Percentiles rank a stretch among this genome's conserved stretches.
phyloP scores from a whole-genome alignment of 2,113 vertebrate genomes.

The Chauna torquata region DNA sequence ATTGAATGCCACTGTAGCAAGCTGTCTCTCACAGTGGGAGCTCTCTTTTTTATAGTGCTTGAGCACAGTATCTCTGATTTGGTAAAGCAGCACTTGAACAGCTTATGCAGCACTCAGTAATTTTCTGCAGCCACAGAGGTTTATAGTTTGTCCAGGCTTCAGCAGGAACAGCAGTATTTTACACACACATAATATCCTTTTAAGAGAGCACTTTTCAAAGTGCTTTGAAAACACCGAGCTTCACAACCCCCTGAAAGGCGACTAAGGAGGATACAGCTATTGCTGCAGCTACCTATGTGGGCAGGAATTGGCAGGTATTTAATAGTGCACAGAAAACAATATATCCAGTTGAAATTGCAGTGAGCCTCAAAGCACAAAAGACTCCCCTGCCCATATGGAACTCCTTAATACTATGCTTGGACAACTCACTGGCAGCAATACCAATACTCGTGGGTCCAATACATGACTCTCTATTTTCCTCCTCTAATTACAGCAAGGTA shows the following conservation, averaged over 20 bases:
- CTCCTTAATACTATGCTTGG: background rate
- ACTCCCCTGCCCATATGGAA: rapidly evolving
- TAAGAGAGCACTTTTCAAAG: background rate
- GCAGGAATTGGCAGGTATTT: background rate
- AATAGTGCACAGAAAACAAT: background rate
- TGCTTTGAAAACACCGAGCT: background rate
- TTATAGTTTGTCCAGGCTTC: background rate
- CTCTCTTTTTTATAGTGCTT: background rate
- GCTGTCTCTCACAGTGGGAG: background rate
- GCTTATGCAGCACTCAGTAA: slow-evolving; percentile 31
- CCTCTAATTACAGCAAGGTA: background rate
- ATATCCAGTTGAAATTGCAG: background rate
- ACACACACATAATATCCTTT: background rate
- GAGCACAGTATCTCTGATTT: slow-evolving; percentile 13
- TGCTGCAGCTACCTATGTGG: background rate
- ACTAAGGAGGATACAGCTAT: background rate
- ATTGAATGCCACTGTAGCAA: background rate
- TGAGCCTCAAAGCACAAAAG: background rate
- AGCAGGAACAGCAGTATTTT: background rate
- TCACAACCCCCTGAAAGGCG: background rate
- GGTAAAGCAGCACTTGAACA: background rate
- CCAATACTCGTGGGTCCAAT: background rate
- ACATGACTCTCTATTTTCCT: background rate
- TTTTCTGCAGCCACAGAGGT: background rate
- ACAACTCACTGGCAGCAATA: background rate